These are phyloP conservation scores for Lathamus discolor DNA, from an alignment of 2,113 vertebrate species.

Conservation along the genomic window DNA sequence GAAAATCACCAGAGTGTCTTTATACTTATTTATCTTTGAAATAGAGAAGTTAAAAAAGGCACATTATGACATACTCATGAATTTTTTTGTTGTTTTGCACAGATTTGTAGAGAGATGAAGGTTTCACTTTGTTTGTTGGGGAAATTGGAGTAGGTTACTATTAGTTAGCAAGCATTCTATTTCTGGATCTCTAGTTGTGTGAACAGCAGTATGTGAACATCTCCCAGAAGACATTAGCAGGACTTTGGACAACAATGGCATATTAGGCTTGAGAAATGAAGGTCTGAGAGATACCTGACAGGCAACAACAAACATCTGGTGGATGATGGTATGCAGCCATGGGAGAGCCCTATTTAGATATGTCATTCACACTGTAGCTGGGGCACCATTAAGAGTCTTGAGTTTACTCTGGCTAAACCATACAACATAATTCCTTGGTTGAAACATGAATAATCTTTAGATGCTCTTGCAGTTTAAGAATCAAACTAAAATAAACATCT, in stretches of 20 bases:
- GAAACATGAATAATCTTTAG: conserved; percentile 52
- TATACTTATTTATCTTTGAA: neutral
- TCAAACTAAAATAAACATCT: conserved; percentile 57
- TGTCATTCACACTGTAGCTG: conserved; percentile 71
- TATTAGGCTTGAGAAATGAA: neutral
- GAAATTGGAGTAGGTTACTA: neutral
- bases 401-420: conserved; percentile 66
- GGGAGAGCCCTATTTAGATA: conserved; percentile 71
- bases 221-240: neutral
- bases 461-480: conserved; percentile 53
- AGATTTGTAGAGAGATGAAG: neutral
- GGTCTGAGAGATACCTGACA: conserved; percentile 20
- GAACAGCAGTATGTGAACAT: neutral
- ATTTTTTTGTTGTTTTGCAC: fast-evolving
- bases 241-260: neutral
- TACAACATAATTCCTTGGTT: conserved; percentile 71
- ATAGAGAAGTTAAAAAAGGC: neutral
- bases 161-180: neutral
- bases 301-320: conserved; percentile 38
- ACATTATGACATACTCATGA: neutral
- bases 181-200: neutral
- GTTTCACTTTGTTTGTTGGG: neutral
- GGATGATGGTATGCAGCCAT: conserved; percentile 53
- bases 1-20: neutral
- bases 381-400: conserved; percentile 50